phyloP scores from a whole-genome alignment of 2,797 vertebrate genomes.

The Picus viridis region DNA sequence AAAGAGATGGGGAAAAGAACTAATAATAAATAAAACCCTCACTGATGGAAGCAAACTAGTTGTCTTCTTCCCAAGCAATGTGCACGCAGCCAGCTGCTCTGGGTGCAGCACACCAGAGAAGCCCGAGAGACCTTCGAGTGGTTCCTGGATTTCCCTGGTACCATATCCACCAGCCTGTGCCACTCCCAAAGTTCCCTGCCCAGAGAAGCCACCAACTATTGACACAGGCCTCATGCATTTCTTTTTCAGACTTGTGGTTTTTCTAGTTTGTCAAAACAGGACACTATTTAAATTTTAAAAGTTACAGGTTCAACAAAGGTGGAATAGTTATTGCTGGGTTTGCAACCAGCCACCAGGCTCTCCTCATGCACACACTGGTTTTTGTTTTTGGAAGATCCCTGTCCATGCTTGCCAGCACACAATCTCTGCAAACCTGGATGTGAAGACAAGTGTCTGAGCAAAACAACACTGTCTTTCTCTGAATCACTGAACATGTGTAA shows the following conservation, averaged over 20 bases:
- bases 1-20: background rate
- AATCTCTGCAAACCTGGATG: constrained; percentile 77
- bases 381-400: constrained; percentile 29
- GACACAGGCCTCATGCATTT: constrained; percentile 67
- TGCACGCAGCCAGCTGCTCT: background rate
- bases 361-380: constrained; percentile 74
- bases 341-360: constrained; percentile 68
- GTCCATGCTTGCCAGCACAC: constrained; percentile 72
- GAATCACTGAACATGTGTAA: constrained; percentile 82
- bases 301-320: constrained; percentile 72
- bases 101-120: background rate
- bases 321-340: constrained; percentile 73
- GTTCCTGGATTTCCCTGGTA: background rate
- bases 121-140: background rate
- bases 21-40: background rate
- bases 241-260: constrained; percentile 84
- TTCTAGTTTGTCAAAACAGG: constrained; percentile 89
- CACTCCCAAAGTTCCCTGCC: constrained; percentile 83
- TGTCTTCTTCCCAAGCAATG: background rate
- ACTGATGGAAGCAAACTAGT: constrained; percentile 11
- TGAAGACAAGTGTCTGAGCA: constrained; percentile 73
- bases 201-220: constrained; percentile 72
- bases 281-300: constrained; percentile 81
- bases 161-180: background rate
- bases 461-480: constrained; percentile 80